Conservation (phyloP, 2,797 vertebrate genomes). For the Pampus argenteus region DNA sequence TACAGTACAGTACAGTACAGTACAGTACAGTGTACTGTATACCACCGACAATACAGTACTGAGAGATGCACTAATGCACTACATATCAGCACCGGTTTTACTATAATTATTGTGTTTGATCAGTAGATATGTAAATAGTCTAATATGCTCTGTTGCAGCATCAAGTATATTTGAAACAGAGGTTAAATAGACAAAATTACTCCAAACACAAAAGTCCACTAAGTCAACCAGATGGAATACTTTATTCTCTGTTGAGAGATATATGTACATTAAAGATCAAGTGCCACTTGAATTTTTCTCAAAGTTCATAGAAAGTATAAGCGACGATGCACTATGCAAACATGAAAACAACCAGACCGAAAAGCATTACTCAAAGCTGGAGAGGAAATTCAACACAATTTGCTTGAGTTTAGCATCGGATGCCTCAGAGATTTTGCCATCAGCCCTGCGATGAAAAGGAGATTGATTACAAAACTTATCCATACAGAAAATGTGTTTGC, state of each 20-base stretch:
- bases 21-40: too few relatives aligned
- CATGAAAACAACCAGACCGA: conserved; percentile 67
- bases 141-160: too few relatives aligned
- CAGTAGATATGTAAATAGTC: too few relatives aligned
- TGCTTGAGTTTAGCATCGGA: conserved; percentile 93
- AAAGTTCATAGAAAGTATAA: conserved; percentile 83
- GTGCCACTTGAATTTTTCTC: conserved; percentile 74
- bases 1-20: too few relatives aligned
- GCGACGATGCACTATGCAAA: conserved; percentile 76
- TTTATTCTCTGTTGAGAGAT: conserved; percentile 88
- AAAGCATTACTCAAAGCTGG: conserved; percentile 81
- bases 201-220: not conserved
- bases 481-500: not conserved
- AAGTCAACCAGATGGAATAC: conserved; percentile 75
- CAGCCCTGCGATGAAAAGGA: conserved; percentile 83
- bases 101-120: too few relatives aligned
- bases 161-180: not conserved
- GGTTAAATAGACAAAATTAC: not conserved
- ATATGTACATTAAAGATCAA: conserved; percentile 91
- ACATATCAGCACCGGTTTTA: too few relatives aligned
- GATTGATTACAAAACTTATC: conserved; percentile 9
- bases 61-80: too few relatives aligned
- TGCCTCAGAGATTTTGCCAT: conserved; percentile 91
- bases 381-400: conserved; percentile 90
- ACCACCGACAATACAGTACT: too few relatives aligned